A percentile compares a stretch with the other conserved stretches of the same genome.
Conservation (phyloP, 2,888 invertebrate genomes). For the Muschampia plurimacula region DNA sequence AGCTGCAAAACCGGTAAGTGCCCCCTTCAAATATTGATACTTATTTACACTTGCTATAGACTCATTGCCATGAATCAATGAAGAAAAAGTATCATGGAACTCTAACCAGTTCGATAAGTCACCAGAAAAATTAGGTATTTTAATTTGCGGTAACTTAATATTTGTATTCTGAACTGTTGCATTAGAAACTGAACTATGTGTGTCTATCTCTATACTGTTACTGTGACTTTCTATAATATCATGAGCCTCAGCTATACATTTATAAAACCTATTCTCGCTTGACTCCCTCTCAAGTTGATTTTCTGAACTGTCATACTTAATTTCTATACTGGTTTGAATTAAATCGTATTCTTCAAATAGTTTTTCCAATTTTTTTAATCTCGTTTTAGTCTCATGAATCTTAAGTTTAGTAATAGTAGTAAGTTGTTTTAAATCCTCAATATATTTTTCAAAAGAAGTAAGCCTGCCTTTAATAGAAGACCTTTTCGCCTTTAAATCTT, state of each 20-base stretch:
- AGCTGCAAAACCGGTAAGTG: conserved; percentile 24
- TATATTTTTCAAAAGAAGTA: conserved; percentile 25
- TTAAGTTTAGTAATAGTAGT: conserved; percentile 9
- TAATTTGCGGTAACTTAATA: conserved; percentile 9
- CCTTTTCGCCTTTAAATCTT: conserved; percentile 16
- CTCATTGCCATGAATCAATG: conserved; percentile 31
- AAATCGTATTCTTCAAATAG: conserved; percentile 25
- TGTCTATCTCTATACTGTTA: conserved; percentile 7
- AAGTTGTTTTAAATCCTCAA: conserved; percentile 14
- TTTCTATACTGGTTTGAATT: conserved; percentile 27
- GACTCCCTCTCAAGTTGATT: conserved; percentile 23
- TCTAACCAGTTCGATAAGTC: conserved; percentile 28
- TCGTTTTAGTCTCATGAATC: conserved; percentile 16
- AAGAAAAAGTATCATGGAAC: conserved; percentile 29
- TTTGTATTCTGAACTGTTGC: conserved; percentile 1
- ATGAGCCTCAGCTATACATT: conserved; percentile 16
- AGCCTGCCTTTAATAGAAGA: conserved; percentile 25
- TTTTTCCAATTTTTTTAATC: conserved; percentile 20
- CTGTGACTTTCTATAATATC: conserved; percentile 20
- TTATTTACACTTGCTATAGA: conserved; percentile 25
- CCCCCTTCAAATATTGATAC: conserved; percentile 28
- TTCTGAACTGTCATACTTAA: conserved; percentile 19
- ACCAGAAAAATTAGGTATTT: conserved; percentile 18
- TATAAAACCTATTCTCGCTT: conserved; percentile 27
- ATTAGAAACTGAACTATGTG: conserved; percentile 14